phyloP scores from a whole-genome alignment of 2,113 vertebrate genomes.

The Dicaeum eximium region DNA sequence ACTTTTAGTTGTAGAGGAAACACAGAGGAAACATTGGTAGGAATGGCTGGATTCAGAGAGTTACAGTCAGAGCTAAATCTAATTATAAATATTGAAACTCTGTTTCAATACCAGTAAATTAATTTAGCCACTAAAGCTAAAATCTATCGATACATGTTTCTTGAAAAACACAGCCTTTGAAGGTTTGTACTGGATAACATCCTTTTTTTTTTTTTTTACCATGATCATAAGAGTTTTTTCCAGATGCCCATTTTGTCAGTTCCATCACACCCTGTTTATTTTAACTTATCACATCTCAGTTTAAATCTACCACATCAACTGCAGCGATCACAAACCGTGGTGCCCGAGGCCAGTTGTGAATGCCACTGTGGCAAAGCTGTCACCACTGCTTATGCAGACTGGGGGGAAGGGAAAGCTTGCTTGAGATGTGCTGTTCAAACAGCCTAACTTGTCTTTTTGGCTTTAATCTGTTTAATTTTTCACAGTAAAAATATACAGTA shows the following conservation, averaged over 20 bases:
- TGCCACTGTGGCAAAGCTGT: not conserved
- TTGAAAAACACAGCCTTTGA: not conserved
- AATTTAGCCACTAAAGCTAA: not conserved
- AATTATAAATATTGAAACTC: not conserved
- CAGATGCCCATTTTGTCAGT: not conserved
- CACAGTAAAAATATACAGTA: not conserved
- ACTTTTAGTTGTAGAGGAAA: not conserved
- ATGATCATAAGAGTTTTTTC: not conserved
- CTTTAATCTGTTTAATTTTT: not conserved
- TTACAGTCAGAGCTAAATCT: not conserved
- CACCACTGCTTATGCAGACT: not conserved
- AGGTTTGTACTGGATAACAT: not conserved
- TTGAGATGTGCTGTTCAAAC: not conserved
- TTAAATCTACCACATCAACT: constrained; percentile 9
- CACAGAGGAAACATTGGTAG: not conserved
- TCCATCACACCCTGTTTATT: constrained; percentile 7
- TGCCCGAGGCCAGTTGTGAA: not conserved
- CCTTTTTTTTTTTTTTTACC: not conserved
- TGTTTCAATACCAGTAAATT: not conserved
- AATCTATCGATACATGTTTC: not conserved
- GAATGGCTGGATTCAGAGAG: not conserved
- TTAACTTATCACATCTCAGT: not conserved
- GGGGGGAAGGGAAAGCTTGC: not conserved
- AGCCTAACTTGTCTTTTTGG: not conserved
- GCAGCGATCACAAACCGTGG: not conserved